Evolutionary conservation across 2,888 invertebrate genomes (phyloP).

Genomic region (Melanotus villosus): DNA sequence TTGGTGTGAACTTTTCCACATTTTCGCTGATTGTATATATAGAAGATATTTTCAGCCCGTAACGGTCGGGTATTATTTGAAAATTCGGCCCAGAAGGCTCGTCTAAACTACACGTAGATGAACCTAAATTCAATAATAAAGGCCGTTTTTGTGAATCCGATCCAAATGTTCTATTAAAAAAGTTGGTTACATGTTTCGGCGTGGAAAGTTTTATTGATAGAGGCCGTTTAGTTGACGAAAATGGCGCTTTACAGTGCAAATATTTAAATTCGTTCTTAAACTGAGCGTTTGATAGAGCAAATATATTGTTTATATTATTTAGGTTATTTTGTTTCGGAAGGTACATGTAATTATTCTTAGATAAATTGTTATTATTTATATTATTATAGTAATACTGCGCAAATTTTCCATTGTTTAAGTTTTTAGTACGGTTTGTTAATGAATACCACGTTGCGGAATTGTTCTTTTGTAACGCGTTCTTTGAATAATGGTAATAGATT

Average conservation of each 20-base stretch:
- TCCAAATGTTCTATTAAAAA: slow-evolving; percentile 65
- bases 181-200: slow-evolving; percentile 65
- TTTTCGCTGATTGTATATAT: slow-evolving; percentile 67
- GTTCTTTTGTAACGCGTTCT: slow-evolving; percentile 58
- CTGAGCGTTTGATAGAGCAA: slow-evolving; percentile 54
- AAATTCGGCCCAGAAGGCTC: slow-evolving; percentile 56
- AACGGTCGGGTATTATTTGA: slow-evolving; percentile 70
- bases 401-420: slow-evolving; percentile 59
- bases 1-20: slow-evolving; percentile 64
- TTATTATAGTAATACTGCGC: slow-evolving; percentile 68
- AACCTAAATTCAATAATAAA: slow-evolving; percentile 59
- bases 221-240: slow-evolving; percentile 71
- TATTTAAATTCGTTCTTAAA: slow-evolving; percentile 51
- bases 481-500: slow-evolving; percentile 62
- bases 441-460: slow-evolving; percentile 55
- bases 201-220: slow-evolving; percentile 67
- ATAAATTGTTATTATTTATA: slow-evolving; percentile 61
- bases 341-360: slow-evolving; percentile 60
- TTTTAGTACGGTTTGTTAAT: slow-evolving; percentile 59
- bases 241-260: slow-evolving; percentile 68
- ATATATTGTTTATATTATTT: slow-evolving; percentile 65
- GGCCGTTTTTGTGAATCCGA: slow-evolving; percentile 69
- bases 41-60: slow-evolving; percentile 72
- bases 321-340: slow-evolving; percentile 60
- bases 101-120: slow-evolving; percentile 46